Evolutionary conservation across 2,797 vertebrate species (phyloP).

Genomic region (Balearica regulorum): DNA sequence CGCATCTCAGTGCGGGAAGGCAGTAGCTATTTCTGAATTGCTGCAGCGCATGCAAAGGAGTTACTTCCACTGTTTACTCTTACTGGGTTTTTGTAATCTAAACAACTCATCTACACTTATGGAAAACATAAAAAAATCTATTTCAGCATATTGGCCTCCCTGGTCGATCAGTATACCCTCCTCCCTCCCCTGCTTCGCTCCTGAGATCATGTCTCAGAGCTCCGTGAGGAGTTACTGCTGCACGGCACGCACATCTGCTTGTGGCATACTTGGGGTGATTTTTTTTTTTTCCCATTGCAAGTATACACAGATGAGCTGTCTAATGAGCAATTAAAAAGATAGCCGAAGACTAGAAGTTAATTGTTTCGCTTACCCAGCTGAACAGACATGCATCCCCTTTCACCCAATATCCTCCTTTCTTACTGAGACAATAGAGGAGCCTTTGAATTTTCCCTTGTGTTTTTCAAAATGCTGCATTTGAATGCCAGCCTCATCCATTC

Average conservation of each 20-base stretch:
- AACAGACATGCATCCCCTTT: background rate
- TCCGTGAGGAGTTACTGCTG: background rate
- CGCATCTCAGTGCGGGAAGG: fast-evolving
- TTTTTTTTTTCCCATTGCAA: background rate
- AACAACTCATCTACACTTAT: background rate
- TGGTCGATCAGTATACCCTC: background rate
- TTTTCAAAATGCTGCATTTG: background rate
- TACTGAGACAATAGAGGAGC: background rate
- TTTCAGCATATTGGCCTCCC: background rate
- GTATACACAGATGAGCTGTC: background rate
- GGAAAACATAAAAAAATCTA: background rate
- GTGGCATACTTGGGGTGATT: background rate
- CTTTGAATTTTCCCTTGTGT: background rate
- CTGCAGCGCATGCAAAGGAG: background rate
- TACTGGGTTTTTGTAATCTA: background rate
- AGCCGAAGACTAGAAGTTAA: background rate
- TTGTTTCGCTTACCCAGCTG: background rate
- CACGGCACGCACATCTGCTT: background rate
- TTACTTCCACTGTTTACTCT: background rate
- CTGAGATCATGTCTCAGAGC: background rate
- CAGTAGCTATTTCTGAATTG: background rate
- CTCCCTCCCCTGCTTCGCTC: background rate
- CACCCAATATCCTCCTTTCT: background rate
- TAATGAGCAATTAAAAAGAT: conserved; percentile 38
- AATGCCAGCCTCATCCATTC: background rate